Percentiles rank a stretch among this genome's conserved stretches.
phyloP scores from a whole-genome alignment of 2,797 vertebrate genomes.

The Hemitrygon akajei region DNA sequence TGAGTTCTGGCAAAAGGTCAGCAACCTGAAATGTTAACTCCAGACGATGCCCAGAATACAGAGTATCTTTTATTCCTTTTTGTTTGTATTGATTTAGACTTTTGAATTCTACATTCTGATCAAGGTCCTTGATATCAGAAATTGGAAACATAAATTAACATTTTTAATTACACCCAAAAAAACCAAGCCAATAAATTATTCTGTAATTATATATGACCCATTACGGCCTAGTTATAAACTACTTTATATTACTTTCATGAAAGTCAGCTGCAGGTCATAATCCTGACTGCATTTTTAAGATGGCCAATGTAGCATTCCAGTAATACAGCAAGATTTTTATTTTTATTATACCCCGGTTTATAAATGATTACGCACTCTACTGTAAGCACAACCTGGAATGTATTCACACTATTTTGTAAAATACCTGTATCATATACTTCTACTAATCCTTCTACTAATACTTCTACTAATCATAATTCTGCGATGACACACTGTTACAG shows the following conservation, averaged over 20 bases:
- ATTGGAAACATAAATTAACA: not conserved
- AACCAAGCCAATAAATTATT: not conserved
- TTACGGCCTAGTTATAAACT: not conserved
- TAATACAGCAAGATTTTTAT: too few relatives aligned
- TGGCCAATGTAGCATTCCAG: too few relatives aligned
- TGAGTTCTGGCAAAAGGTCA: too few relatives aligned
- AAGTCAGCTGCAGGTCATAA: too few relatives aligned
- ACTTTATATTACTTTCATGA: too few relatives aligned
- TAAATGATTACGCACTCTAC: too few relatives aligned
- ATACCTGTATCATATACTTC: not conserved
- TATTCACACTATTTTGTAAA: too few relatives aligned
- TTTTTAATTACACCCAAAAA: not conserved
- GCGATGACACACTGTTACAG: not conserved
- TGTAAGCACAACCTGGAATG: too few relatives aligned
- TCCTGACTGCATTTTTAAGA: too few relatives aligned
- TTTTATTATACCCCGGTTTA: too few relatives aligned
- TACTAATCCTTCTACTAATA: not conserved
- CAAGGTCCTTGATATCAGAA: not conserved
- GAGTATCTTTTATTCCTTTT: not conserved
- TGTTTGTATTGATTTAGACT: not conserved
- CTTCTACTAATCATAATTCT: not conserved
- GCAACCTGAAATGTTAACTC: too few relatives aligned
- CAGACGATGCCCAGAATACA: too few relatives aligned
- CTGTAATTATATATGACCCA: not conserved
- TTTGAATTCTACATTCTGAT: not conserved